phyloP scores from a whole-genome alignment of 2,797 vertebrate species.

The Pangasius macronema region DNA sequence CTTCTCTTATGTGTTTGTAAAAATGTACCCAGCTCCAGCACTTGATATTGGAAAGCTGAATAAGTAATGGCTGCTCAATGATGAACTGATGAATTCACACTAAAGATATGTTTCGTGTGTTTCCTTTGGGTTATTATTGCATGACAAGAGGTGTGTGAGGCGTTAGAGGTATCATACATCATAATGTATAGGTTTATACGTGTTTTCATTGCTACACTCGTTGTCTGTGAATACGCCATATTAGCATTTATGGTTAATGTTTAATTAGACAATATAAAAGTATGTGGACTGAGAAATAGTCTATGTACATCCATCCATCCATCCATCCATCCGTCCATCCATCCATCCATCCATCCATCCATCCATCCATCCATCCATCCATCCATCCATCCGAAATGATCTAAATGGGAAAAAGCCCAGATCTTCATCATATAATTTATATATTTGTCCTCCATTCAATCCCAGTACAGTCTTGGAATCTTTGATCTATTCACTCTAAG shows the following conservation, averaged over 20 bases:
- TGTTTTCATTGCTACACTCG: not conserved
- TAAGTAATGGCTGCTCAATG: conserved; percentile 39
- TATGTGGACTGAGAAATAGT: not conserved
- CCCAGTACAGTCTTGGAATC: not conserved
- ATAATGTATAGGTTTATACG: not conserved
- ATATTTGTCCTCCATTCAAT: no score
- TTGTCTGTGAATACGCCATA: not conserved
- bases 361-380: not conserved
- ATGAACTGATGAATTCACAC: conserved; percentile 33
- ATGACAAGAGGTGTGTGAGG: not conserved
- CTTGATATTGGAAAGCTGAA: not conserved
- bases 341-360: no score
- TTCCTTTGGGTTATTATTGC: conserved; percentile 13
- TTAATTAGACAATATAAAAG: not conserved
- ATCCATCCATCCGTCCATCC: no score
- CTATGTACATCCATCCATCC: no score
- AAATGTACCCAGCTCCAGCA: not conserved
- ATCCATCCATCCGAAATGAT: not conserved
- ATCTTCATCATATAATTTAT: not conserved
- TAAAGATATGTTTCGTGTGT: conserved; percentile 34
- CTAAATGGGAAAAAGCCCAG: no score
- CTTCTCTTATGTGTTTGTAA: not conserved
- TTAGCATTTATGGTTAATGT: not conserved
- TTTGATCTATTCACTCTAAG: not conserved
- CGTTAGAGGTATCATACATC: not conserved